These are phyloP conservation scores for Phoebastria nigripes DNA, from an alignment of 2,797 vertebrate species.

Conservation along the genomic window DNA sequence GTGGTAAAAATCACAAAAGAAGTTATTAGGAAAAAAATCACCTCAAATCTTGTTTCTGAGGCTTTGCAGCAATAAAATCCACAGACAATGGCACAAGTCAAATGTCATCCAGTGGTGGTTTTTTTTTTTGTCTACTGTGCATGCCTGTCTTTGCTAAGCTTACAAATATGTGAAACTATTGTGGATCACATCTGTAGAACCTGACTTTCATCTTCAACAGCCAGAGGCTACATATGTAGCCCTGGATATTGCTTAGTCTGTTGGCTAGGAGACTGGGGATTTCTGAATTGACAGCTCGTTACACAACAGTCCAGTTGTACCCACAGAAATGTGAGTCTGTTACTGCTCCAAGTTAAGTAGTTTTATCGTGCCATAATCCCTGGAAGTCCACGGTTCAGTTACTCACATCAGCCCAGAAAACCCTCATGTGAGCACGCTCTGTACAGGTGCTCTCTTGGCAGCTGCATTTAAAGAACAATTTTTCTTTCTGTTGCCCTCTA, in stretches of 20 bases:
- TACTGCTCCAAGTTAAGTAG: neutral
- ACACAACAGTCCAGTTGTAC: neutral
- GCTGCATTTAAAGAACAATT: neutral
- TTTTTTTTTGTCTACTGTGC: neutral
- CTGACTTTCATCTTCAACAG: neutral
- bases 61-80: neutral
- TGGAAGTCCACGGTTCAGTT: neutral
- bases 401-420: neutral
- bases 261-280: neutral
- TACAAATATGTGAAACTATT: neutral
- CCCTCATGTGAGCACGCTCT: neutral
- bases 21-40: neutral
- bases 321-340: neutral
- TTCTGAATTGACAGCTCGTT: neutral
- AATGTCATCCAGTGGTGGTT: too few relatives aligned
- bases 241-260: neutral
- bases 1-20: neutral
- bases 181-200: neutral
- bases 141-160: neutral
- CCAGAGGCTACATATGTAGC: too few relatives aligned
- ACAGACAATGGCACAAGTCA: neutral
- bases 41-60: neutral
- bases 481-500: neutral
- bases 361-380: neutral
- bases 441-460: neutral